Evolutionary conservation across 2,113 vertebrate species (phyloP), one percentile per base, ranked within the genome.

Genomic region (Copsychus sechellarum): DNA sequence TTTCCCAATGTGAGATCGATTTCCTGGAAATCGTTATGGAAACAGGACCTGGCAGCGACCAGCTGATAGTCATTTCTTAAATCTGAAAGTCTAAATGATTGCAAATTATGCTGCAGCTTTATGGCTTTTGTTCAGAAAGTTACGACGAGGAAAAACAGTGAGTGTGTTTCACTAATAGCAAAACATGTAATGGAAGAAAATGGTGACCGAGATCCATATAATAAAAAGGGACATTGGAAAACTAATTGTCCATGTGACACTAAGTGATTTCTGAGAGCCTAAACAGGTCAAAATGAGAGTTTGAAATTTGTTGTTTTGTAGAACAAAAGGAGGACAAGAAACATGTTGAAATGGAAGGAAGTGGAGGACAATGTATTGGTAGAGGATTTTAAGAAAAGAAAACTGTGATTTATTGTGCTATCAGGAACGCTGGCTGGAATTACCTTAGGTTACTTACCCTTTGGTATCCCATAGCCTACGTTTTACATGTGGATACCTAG

Each of bases 1-100:
- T 94, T 93, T 86, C 58, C 71, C 14, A 7, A 8, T 51, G 38
- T 88, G 86, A 74, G 38, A 84, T 36, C 36, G 47, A 74, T 90
- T 96, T 95, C 58, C 58, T 73, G 73, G 66, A 91, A 95, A 90
- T 45, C 47, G 2, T 87, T 79, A 67, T 11, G 96, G 95, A 97
- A 97, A 96, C 93, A 96, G 95, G 96, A 97, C 90, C 93, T 97
- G 96, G 96, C 96, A 97, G 96, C 88, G 36, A 96, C 57, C 93
- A 96, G 88, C 83, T 88, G 89, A 82, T 94, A 97, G 92, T 94
- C 89, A 78, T 65, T 81, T 66, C 72, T 86, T 67, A 92, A 92
- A 92, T 79, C 36, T 57, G 20, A 45, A 50, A 73, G 38, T 50
- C 58, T 67, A 33, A 84, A 72, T 33, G 5, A 66, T 62, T 92